Percentiles rank a stretch among this genome's conserved stretches.
Conservation (phyloP, 1,140 invertebrate species). For the Elysia chlorotica region DNA sequence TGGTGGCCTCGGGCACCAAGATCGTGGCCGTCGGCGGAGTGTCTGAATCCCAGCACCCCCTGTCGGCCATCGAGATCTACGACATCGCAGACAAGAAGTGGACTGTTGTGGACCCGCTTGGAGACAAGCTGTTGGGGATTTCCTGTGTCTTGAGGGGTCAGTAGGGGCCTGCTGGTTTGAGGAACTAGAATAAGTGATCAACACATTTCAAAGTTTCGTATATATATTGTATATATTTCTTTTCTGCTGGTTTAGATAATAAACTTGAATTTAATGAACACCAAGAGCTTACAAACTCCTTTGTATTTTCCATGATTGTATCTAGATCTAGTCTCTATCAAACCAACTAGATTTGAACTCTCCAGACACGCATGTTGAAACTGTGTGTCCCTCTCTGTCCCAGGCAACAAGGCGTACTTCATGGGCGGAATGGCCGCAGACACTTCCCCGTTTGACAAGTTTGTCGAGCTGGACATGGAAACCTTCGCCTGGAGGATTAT, state of each 20-base stretch:
- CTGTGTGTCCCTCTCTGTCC: too few relatives aligned
- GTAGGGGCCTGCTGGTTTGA: too few relatives aligned
- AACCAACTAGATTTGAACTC: too few relatives aligned
- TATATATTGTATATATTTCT: not conserved
- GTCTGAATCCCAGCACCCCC: constrained; percentile 47
- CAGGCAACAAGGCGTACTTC: constrained; percentile 50
- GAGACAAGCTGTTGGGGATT: constrained; percentile 46
- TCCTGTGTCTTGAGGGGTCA: constrained; percentile 52
- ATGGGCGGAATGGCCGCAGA: constrained; percentile 55
- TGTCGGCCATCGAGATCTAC: constrained; percentile 55
- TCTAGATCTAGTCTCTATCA: too few relatives aligned
- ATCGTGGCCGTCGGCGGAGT: constrained; percentile 57
- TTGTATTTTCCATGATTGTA: too few relatives aligned
- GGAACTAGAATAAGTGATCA: too few relatives aligned
- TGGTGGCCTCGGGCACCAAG: constrained; percentile 45
- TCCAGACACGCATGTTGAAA: too few relatives aligned
- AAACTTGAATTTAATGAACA: too few relatives aligned
- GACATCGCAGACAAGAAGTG: constrained; percentile 50
- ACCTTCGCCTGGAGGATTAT: constrained; percentile 48
- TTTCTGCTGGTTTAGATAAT: too few relatives aligned
- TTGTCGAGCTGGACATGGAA: constrained; percentile 47
- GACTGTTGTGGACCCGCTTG: constrained; percentile 39
- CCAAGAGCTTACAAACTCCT: too few relatives aligned
- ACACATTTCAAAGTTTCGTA: not conserved
- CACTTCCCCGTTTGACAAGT: constrained; percentile 49